Base-by-base conservation (phyloP, 2,113 vertebrate species). In the Lanius ludovicianus region DNA sequence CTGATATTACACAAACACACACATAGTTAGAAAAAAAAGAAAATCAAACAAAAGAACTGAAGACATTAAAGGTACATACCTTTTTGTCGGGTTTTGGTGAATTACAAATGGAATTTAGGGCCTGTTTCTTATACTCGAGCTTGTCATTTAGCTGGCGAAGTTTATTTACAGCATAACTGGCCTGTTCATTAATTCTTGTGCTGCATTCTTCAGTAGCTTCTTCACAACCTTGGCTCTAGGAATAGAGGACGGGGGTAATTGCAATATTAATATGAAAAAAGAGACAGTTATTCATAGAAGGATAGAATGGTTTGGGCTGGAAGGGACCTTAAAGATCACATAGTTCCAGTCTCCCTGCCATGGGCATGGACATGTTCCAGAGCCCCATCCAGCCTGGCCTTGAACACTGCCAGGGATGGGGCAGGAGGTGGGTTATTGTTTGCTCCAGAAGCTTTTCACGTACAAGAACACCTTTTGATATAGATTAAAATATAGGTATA, bases 81-180 rank as follows among this genome's bases (percentile, higher is more conserved):
- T 99, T 99, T 97, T 99, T 99, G 98, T 99, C 99, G 9, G 99
- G 99, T 96, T 99, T 99, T 83, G 99, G 99, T 65, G 99, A 99
- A 47, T 99, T 99, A 96, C 99, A 99, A 95, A 99, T 98, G 63
- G 99, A 99, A 96, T 98, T 99, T 73, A 99, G 98, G 75, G 99
- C 99, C 95, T 99, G 99, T 37, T 98, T 99, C 96, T 99, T 99
- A 96, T 99, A 99, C 75, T 99, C 99, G 85, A 99, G 99, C 70
- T 99, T 99, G 97, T 99, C 99, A 64, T 98, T 99, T 59, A 99
- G 98, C 86, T 99, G 98, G 49, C 98, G 98, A 21, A 99, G 98
- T 93, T 99, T 99, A 76, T 98, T 99, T 39, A 98, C 99, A 69
- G 99, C 99, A 16, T 99, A 99, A 97, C 98, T 99, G 92, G 99